Evolutionary conservation across 2,113 vertebrate genomes (phyloP), one percentile per base, ranked within the genome.

Genomic region (Nycticorax nycticorax): DNA sequence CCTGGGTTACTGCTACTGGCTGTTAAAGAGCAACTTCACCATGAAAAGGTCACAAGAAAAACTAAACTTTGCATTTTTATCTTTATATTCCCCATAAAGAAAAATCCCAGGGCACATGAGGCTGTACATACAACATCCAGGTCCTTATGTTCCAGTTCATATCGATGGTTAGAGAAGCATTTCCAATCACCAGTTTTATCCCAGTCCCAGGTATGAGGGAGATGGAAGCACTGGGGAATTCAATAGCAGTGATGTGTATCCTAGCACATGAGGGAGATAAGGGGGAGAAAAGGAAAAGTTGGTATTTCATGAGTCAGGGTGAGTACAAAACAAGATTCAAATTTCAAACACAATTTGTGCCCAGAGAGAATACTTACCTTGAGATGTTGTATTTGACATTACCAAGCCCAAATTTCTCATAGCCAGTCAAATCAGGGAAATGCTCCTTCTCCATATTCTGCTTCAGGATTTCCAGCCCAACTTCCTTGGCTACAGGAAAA

Each of bases 51-150:
- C 39, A 75, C 35, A 76, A 45, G 22, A 57, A 50, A 74, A 83
- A 55, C 7, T 35, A 79, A 91, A 60, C 11, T 45, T 56, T 39
- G 48, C 12, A 66, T 83, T 95, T 74, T 87, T 66, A 35, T 52
- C 47, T 82, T 62, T 60, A 35, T n/a, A 19, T 60, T 76, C 26
- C 80, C 20, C 17, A 59, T 52, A 26, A 68, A 85, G 8, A 32
- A 82, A 45, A n/a, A 57, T 27, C n/a, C 30, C 45, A 39, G 47
- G 41, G 16, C 14, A 50, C 21, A 35, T 7, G 17, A 45, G 12
- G 9, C 37, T 77, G 28, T 94, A 98, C 98, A 26, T 94, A 98
- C 98, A 98, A 98, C 48, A 98, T 93, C 18, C 97, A 98, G 30
- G 97, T 97, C 80, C 37, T 96, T 92, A 98, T 68, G 10, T 64